Evolutionary conservation across 2,797 vertebrate species (phyloP).

Genomic region (Rhabdomys pumilio): DNA sequence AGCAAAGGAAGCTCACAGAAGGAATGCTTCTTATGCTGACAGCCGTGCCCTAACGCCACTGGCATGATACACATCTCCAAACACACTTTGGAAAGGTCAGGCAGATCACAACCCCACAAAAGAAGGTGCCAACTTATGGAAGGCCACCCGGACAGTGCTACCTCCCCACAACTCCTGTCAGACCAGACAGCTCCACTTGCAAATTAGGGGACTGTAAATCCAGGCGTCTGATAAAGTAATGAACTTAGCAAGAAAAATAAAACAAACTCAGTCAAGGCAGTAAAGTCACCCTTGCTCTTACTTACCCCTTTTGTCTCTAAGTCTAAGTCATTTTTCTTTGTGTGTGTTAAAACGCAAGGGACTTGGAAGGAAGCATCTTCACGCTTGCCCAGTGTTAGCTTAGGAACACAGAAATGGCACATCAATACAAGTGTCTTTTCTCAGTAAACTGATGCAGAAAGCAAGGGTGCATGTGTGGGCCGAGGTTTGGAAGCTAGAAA

Average conservation of each 20-base stretch:
- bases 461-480: background rate
- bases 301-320: background rate
- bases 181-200: background rate
- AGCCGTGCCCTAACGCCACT: fast-evolving
- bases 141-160: background rate
- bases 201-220: background rate
- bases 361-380: background rate
- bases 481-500: background rate
- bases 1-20: background rate
- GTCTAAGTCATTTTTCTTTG: background rate
- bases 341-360: background rate
- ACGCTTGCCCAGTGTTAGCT: background rate
- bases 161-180: background rate
- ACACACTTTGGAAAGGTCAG: background rate
- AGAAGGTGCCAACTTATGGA: background rate
- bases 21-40: background rate
- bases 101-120: background rate
- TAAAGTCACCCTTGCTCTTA: background rate
- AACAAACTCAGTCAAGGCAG: background rate
- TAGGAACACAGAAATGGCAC: fast-evolving
- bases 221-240: background rate
- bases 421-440: background rate
- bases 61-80: background rate
- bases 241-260: background rate
- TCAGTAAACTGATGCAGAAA: background rate